Conservation (phyloP, 2,888 invertebrate species). For the Brachylomia viminalis region DNA sequence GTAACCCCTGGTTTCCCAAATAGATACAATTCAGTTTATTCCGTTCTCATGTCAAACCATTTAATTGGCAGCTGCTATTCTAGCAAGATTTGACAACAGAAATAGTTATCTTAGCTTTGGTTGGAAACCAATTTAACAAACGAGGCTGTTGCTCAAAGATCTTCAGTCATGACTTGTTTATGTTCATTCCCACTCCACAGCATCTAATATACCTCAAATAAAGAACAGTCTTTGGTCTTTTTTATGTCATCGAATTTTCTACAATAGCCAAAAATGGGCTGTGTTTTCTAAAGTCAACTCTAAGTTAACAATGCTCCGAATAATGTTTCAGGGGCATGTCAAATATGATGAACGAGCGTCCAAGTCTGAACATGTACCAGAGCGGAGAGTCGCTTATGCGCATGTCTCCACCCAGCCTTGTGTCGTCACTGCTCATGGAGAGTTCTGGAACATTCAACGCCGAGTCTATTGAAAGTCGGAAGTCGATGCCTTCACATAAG, state of each 20-base stretch:
- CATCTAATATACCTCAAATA: conserved; percentile 10
- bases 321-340: conserved; percentile 78
- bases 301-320: background rate
- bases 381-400: conserved; percentile 87
- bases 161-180: background rate
- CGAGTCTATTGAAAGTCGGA: conserved; percentile 83
- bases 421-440: conserved; percentile 90
- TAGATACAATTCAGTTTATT: background rate
- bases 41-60: background rate
- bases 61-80: background rate
- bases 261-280: background rate
- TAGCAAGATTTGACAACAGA: background rate
- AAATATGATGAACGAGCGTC: conserved; percentile 82
- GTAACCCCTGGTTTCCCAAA: background rate
- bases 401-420: conserved; percentile 91
- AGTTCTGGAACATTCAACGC: conserved; percentile 85
- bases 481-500: conserved; percentile 78
- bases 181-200: background rate
- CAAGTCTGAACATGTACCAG: conserved; percentile 87
- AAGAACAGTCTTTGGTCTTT: background rate
- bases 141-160: background rate
- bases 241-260: conserved; percentile 8
- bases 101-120: background rate
- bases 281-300: background rate
- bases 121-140: background rate